Percentiles rank a stretch among this genome's conserved stretches.
phyloP scores from a whole-genome alignment of 1,140 invertebrate genomes.

The Charaxes varanes region DNA sequence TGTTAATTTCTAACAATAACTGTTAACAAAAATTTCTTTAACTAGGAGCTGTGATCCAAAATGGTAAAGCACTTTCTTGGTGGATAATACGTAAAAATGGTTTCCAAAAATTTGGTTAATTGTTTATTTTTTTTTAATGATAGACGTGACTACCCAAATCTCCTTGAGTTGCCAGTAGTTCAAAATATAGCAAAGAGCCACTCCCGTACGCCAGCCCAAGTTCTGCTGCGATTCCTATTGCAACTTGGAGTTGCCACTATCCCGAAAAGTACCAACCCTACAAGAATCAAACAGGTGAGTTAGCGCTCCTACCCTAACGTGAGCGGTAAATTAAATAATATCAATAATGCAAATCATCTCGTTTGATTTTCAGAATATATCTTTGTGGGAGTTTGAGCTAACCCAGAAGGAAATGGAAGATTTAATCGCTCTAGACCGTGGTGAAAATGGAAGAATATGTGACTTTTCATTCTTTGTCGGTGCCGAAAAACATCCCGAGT shows the following conservation, averaged over 20 bases:
- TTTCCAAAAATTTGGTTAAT: background rate
- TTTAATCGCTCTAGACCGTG: slow-evolving; percentile 75
- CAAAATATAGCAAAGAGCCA: slow-evolving; percentile 80
- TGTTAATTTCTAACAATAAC: too few species aligned
- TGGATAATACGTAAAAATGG: slow-evolving; percentile 3
- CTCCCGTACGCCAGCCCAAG: slow-evolving; percentile 83
- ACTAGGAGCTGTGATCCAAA: too few species aligned
- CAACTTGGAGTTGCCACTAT: slow-evolving; percentile 85
- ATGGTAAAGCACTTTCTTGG: too few species aligned
- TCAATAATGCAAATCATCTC: too few species aligned
- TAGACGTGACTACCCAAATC: slow-evolving; percentile 76
- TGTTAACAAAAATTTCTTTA: too few species aligned
- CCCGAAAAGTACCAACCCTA: slow-evolving; percentile 86
- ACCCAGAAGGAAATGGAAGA: slow-evolving; percentile 69
- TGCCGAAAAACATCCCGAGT: slow-evolving; percentile 78
- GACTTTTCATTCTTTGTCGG: slow-evolving; percentile 74
- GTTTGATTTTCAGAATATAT: slow-evolving; percentile 46
- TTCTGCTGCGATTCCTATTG: slow-evolving; percentile 84
- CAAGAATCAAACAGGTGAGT: slow-evolving; percentile 76
- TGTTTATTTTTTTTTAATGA: slow-evolving; percentile 16
- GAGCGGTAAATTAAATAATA: too few species aligned
- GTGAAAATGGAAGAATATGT: slow-evolving; percentile 81
- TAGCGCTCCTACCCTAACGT: too few species aligned
- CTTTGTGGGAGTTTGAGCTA: slow-evolving; percentile 55
- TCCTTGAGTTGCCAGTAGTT: slow-evolving; percentile 81